These are phyloP conservation scores for Drosophila aldrichi DNA, from an alignment of 2,888 invertebrate species.

Conservation along the genomic window DNA sequence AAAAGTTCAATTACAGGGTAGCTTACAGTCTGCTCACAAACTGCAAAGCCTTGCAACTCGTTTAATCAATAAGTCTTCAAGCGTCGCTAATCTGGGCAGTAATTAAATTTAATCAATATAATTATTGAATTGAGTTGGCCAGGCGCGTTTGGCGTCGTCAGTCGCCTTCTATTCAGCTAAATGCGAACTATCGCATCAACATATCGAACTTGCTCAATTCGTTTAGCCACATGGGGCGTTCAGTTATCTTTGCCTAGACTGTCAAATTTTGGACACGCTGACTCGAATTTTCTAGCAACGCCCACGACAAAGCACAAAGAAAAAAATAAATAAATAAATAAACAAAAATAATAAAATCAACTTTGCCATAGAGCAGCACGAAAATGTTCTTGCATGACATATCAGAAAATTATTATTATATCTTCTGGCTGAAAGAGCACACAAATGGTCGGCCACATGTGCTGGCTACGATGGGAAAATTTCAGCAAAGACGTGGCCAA, in stretches of 20 bases:
- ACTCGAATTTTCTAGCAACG: slow-evolving; percentile 41
- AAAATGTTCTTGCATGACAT: slow-evolving; percentile 72
- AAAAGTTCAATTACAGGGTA: slow-evolving; percentile 11
- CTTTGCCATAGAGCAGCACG: background rate
- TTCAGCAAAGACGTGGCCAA: slow-evolving; percentile 38
- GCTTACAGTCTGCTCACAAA: accelerated
- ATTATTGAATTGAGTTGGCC: slow-evolving; percentile 6
- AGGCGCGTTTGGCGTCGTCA: background rate
- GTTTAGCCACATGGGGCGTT: slow-evolving; percentile 43
- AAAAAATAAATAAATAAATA: background rate
- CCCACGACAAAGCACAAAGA: slow-evolving; percentile 37
- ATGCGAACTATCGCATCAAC: slow-evolving; percentile 17
- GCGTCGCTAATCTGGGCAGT: background rate
- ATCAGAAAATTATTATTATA: slow-evolving; percentile 79
- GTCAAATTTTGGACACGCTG: slow-evolving; percentile 50
- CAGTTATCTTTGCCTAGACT: slow-evolving; percentile 40
- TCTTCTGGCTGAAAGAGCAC: slow-evolving; percentile 65
- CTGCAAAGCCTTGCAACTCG: background rate
- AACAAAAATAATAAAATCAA: background rate
- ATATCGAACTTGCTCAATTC: slow-evolving; percentile 39
- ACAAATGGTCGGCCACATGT: slow-evolving; percentile 67
- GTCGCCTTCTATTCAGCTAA: background rate
- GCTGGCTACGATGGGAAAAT: slow-evolving; percentile 65
- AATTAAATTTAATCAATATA: slow-evolving; percentile 14
- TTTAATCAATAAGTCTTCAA: slow-evolving; percentile 1